Percentiles rank a stretch among this genome's conserved stretches.
Conservation (phyloP, 2,113 vertebrate genomes). For the Todiramphus saurophagus region DNA sequence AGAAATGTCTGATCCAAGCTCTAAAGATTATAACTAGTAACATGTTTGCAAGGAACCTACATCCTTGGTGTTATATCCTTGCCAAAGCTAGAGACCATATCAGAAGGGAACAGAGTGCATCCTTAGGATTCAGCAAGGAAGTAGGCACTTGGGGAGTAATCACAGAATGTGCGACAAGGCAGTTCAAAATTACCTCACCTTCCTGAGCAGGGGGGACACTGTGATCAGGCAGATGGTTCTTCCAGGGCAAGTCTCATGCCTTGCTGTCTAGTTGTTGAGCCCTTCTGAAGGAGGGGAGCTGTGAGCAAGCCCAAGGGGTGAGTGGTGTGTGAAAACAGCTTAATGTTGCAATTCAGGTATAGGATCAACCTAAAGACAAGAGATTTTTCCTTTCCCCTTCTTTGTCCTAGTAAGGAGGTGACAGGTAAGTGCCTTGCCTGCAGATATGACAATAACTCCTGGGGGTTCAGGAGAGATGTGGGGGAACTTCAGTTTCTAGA, state of each 20-base stretch:
- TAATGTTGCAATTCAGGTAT: not conserved
- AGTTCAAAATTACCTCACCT: not conserved
- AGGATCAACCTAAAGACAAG: not conserved
- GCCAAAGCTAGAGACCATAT: not conserved
- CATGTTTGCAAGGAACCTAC: accelerated
- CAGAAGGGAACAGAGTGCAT: not conserved
- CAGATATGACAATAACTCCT: not conserved
- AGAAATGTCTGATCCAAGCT: not conserved
- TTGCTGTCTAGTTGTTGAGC: not conserved
- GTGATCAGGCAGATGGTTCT: not conserved
- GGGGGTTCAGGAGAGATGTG: not conserved
- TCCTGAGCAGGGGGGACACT: not conserved
- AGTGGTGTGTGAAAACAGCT: not conserved
- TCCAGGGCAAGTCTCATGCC: not conserved
- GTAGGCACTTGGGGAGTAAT: not conserved
- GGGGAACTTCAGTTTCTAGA: not conserved
- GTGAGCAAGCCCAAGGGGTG: not conserved
- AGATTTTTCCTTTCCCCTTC: not conserved
- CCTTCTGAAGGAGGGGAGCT: not conserved
- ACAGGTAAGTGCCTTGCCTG: not conserved
- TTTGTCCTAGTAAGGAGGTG: not conserved
- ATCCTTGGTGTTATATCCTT: not conserved
- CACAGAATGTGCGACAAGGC: not conserved
- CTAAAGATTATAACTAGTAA: not conserved
- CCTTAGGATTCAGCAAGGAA: not conserved